phyloP scores from a whole-genome alignment of 2,888 invertebrate genomes.

The Ypsolopha scabrella region DNA sequence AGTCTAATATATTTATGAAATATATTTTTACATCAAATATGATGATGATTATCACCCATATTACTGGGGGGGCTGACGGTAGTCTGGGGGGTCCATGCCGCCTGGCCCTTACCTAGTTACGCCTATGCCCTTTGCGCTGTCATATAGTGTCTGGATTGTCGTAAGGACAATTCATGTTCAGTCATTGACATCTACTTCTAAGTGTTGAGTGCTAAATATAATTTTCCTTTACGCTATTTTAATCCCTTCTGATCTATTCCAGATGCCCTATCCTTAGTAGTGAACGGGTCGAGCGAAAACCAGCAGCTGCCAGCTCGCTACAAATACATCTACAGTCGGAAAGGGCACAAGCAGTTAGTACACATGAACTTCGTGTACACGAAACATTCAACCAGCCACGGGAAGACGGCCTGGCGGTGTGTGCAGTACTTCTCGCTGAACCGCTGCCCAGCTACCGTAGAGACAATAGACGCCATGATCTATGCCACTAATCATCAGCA shows the following conservation, averaged over 20 bases:
- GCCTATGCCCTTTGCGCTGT: too few species aligned
- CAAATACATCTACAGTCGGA: conserved; percentile 64
- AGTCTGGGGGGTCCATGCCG: too few species aligned
- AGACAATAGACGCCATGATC: conserved; percentile 61
- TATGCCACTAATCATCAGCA: conserved; percentile 62
- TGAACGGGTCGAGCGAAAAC: conserved; percentile 48
- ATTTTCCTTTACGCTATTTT: conserved; percentile 14
- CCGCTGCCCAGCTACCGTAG: conserved; percentile 62
- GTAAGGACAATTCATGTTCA: too few species aligned
- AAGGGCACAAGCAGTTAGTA: conserved; percentile 65
- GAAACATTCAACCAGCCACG: conserved; percentile 64
- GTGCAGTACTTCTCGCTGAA: conserved; percentile 66
- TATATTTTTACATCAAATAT: too few species aligned
- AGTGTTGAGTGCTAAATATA: not conserved
- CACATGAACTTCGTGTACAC: conserved; percentile 67
- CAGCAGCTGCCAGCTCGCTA: conserved; percentile 50
- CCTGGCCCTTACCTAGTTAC: too few species aligned
- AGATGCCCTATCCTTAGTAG: conserved; percentile 59
- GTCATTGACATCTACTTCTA: too few species aligned
- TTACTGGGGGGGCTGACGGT: too few species aligned
- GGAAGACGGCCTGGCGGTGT: conserved; percentile 65
- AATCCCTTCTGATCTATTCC: conserved; percentile 17
- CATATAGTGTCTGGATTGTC: too few species aligned
- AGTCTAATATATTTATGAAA: too few species aligned
- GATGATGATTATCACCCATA: too few species aligned